A percentile compares a stretch with the other conserved stretches of the same genome.
Conservation (phyloP, 2,888 invertebrate species). For the Oasisia sp. region DNA sequence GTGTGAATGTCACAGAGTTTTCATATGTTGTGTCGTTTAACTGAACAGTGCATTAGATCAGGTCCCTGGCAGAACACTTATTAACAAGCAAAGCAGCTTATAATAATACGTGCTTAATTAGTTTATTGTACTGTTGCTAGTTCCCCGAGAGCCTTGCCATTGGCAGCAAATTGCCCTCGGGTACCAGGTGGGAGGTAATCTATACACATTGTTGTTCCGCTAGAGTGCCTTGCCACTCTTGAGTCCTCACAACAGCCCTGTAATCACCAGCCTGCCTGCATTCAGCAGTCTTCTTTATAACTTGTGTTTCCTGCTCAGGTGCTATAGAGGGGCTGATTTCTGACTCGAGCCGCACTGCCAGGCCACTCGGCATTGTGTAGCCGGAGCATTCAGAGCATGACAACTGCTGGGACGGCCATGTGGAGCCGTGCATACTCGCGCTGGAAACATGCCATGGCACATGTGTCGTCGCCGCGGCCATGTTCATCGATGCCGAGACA, state of each 20-base stretch:
- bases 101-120: background rate
- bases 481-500: background rate
- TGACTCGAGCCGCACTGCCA: background rate
- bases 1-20: background rate
- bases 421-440: background rate
- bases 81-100: slow-evolving; percentile 10
- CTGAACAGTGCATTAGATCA: background rate
- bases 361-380: slow-evolving; percentile 1
- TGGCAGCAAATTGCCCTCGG: background rate
- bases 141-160: background rate
- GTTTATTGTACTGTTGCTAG: slow-evolving; percentile 4
- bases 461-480: slow-evolving; percentile 6
- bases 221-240: background rate
- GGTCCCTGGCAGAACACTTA: background rate
- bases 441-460: slow-evolving; percentile 6
- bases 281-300: background rate
- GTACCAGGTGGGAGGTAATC: slow-evolving; percentile 12
- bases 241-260: slow-evolving; percentile 4
- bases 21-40: background rate
- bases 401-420: background rate
- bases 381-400: background rate
- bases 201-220: slow-evolving; percentile 5
- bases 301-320: slow-evolving; percentile 13
- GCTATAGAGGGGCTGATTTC: slow-evolving; percentile 8
- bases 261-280: background rate